phyloP scores from a whole-genome alignment of 2,888 invertebrate genomes.

The Coelopa pilipes region DNA sequence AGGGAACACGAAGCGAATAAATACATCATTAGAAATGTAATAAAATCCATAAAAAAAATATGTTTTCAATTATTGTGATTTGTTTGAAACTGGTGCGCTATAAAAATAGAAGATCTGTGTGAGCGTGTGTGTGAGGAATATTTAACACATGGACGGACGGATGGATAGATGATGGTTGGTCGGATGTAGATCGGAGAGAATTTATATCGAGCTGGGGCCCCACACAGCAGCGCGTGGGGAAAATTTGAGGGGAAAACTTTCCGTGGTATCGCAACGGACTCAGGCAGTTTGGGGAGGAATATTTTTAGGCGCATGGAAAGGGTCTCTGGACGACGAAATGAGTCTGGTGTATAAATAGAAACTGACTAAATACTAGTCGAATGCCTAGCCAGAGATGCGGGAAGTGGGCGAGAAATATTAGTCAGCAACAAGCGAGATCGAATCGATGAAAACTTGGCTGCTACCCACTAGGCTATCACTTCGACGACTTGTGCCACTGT shows the following conservation, averaged over 20 bases:
- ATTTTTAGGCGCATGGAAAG: no score
- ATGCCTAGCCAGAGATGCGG: neutral
- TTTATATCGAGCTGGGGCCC: conserved; percentile 4
- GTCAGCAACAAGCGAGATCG: neutral
- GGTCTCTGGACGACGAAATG: no score
- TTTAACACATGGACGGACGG: neutral
- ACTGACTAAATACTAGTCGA: neutral
- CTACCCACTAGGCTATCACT: no score
- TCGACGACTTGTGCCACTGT: conserved; percentile 9
- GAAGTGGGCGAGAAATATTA: neutral
- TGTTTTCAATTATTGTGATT: conserved; percentile 6
- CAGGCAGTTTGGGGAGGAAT: no score
- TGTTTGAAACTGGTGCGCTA: conserved; percentile 27
- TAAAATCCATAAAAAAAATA: conserved; percentile 3
- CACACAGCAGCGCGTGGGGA: neutral
- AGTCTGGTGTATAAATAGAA: neutral
- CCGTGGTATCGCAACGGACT: neutral
- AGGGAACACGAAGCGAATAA: neutral
- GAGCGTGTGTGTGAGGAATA: neutral
- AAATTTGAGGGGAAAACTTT: neutral
- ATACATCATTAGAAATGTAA: conserved; percentile 9
- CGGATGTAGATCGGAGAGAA: neutral
- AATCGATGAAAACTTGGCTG: neutral
- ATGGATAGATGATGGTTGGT: no score
- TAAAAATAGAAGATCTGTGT: conserved; percentile 30